Percentiles rank a stretch among this genome's conserved stretches.
Evolutionary conservation across 1,140 invertebrate species (phyloP).

Genomic region (Arctopsyche grandis): DNA sequence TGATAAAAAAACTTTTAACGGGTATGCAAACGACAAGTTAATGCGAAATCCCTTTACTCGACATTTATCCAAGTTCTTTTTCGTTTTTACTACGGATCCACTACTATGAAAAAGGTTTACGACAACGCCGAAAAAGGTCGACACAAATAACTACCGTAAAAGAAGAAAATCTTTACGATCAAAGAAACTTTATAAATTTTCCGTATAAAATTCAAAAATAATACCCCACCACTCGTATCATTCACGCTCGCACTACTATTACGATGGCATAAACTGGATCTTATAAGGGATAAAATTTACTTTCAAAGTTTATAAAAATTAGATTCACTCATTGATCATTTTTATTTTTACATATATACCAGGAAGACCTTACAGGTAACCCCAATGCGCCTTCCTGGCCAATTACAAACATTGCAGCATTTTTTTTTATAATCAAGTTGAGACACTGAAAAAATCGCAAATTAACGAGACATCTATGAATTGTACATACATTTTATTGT

Average conservation of each 20-base stretch:
- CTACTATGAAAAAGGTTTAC: slow-evolving; percentile 25
- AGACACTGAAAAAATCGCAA: no score
- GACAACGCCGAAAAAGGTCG: slow-evolving; percentile 17
- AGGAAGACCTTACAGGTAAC: no score
- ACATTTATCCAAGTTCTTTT: slow-evolving; percentile 29
- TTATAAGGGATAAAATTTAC: no score
- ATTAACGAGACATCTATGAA: no score
- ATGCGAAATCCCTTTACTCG: slow-evolving; percentile 28
- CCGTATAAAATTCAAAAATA: slow-evolving; percentile 6
- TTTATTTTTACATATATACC: no score
- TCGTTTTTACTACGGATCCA: slow-evolving; percentile 20
- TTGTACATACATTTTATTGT: no score
- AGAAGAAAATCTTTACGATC: slow-evolving; percentile 23
- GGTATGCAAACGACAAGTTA: slow-evolving; percentile 32
- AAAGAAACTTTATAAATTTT: slow-evolving; percentile 19
- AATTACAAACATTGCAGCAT: no score
- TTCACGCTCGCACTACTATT: neutral
- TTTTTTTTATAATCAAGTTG: no score
- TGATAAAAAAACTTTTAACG: slow-evolving; percentile 32
- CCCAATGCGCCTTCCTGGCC: no score
- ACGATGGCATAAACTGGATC: no score
- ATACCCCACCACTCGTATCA: neutral
- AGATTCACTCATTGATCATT: no score
- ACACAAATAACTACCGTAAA: slow-evolving; percentile 27
- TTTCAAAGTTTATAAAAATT: no score